phyloP scores from a whole-genome alignment of 2,888 invertebrate species.

The Heliconius charithonia region DNA sequence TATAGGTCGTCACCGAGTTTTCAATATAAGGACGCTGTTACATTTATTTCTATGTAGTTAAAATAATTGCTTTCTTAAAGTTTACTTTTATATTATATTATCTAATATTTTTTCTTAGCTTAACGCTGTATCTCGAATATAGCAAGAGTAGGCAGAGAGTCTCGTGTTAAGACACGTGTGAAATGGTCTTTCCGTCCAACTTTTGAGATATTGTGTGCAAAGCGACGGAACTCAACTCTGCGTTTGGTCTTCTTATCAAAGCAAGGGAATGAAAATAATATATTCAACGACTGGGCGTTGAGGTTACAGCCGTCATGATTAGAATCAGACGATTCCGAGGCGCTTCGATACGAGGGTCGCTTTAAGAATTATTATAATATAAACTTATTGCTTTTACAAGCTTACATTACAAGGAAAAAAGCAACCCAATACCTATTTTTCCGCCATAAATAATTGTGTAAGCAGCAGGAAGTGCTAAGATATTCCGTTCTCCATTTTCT shows the following conservation, averaged over 20 bases:
- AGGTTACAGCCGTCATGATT: neutral
- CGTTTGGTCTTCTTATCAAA: neutral
- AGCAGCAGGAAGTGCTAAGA: too few species aligned
- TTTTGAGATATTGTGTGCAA: neutral
- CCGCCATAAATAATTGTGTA: neutral
- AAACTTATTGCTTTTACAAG: neutral
- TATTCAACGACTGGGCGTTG: neutral
- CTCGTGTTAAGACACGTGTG: neutral
- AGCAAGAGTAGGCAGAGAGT: neutral
- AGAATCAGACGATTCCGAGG: neutral
- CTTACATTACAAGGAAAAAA: neutral
- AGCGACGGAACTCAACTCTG: neutral
- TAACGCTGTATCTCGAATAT: neutral
- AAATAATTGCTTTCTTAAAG: neutral
- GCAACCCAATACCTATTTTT: neutral
- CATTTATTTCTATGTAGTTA: neutral
- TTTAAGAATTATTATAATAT: too few species aligned
- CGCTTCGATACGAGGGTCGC: too few species aligned
- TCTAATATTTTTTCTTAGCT: neutral
- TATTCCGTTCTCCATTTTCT: neutral
- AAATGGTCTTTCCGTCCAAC: neutral
- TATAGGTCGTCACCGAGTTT: slow-evolving; percentile 39
- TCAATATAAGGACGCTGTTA: slow-evolving; percentile 27
- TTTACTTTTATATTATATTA: neutral
- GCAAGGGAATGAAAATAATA: neutral